These are phyloP conservation scores for Galendromus occidentalis DNA, from an alignment of 1,140 invertebrate species.

Conservation along the genomic window DNA sequence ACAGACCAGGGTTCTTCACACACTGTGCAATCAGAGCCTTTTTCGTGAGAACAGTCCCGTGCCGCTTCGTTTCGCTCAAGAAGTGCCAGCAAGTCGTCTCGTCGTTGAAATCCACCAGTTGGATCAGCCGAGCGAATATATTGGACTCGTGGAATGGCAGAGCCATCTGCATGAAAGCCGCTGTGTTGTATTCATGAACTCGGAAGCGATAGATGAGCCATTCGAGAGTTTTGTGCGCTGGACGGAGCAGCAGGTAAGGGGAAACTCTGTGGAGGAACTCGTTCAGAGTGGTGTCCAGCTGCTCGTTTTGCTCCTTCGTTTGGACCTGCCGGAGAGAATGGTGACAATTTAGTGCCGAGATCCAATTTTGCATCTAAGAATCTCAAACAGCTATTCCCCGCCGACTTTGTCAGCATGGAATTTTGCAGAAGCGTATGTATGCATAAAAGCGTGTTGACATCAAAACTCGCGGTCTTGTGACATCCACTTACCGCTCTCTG, in stretches of 20 bases:
- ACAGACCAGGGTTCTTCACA: slow-evolving; percentile 41
- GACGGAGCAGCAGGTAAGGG: slow-evolving; percentile 62
- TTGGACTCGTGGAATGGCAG: slow-evolving; percentile 78
- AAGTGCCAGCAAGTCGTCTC: slow-evolving; percentile 49
- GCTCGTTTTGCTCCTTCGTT: slow-evolving; percentile 46
- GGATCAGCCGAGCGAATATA: slow-evolving; percentile 59
- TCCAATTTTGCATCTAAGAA: too few species aligned
- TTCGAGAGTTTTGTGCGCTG: slow-evolving; percentile 70
- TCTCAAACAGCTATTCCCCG: too few species aligned
- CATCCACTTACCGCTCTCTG: slow-evolving; percentile 45
- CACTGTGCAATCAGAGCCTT: slow-evolving; percentile 48
- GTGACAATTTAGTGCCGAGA: not conserved
- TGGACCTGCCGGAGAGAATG: slow-evolving; percentile 31
- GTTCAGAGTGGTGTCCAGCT: slow-evolving; percentile 50
- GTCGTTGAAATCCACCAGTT: slow-evolving; percentile 45
- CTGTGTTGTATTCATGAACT: slow-evolving; percentile 65
- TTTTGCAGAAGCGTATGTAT: too few species aligned
- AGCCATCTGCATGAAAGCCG: slow-evolving; percentile 52
- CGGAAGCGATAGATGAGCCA: slow-evolving; percentile 69
- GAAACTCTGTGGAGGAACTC: slow-evolving; percentile 58
- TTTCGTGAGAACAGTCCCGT: slow-evolving; percentile 36
- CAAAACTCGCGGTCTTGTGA: too few species aligned
- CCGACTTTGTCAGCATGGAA: too few species aligned
- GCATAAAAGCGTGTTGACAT: too few species aligned
- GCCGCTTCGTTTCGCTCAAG: slow-evolving; percentile 29